phyloP scores from a whole-genome alignment of 2,888 invertebrate genomes.

The Hypsopygia costalis region DNA sequence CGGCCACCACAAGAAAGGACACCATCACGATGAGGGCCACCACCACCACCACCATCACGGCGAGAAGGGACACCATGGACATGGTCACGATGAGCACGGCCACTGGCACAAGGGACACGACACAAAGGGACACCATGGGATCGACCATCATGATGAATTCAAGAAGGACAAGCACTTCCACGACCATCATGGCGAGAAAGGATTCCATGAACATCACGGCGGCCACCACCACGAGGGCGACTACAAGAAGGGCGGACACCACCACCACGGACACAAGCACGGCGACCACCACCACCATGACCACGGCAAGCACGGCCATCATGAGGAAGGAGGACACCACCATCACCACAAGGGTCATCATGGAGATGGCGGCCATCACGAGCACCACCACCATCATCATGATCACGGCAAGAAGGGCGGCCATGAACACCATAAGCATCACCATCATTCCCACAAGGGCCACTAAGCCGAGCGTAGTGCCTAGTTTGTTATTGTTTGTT shows the following conservation, averaged over 20 bases:
- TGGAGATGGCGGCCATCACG: constrained; percentile 87
- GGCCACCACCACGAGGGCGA: constrained; percentile 88
- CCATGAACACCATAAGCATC: constrained; percentile 88
- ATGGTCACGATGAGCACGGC: constrained; percentile 78
- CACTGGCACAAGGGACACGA: constrained; percentile 91
- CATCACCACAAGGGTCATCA: constrained; percentile 90
- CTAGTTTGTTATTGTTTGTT: constrained; percentile 48
- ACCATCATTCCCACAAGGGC: constrained; percentile 82
- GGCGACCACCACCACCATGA: constrained; percentile 88
- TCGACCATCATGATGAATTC: constrained; percentile 90
- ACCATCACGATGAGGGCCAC: constrained; percentile 84
- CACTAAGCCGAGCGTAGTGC: constrained; percentile 40
- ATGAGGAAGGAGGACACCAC: constrained; percentile 88
- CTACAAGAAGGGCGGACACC: constrained; percentile 89
- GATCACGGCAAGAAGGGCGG: constrained; percentile 90
- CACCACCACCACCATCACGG: constrained; percentile 82
- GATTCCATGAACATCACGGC: constrained; percentile 88
- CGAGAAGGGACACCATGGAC: constrained; percentile 83
- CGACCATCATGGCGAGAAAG: constrained; percentile 89
- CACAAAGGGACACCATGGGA: constrained; percentile 90
- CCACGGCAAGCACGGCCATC: constrained; percentile 88
- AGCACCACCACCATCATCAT: constrained; percentile 86
- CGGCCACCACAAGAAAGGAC: constrained; percentile 82
- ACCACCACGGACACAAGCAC: constrained; percentile 89
- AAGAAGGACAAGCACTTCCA: constrained; percentile 93